A percentile compares a stretch with the other conserved stretches of the same genome.
These are phyloP conservation scores for Agrenia bidenticulata DNA, from an alignment of 2,888 invertebrate species.

Conservation along the genomic window DNA sequence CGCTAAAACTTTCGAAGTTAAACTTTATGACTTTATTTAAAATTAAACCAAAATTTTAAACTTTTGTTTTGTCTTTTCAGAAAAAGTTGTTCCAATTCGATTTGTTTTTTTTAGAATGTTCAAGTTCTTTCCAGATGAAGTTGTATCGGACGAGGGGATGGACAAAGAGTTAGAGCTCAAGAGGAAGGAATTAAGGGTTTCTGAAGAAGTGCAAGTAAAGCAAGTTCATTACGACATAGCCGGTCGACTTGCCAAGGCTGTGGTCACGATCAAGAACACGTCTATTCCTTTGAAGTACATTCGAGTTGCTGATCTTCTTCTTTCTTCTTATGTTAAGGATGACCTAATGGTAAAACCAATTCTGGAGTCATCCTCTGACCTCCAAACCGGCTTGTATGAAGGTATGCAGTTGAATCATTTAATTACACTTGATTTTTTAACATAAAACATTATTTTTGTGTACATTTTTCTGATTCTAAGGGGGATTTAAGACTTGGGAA, in stretches of 20 bases:
- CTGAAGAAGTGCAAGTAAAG: constrained; percentile 12
- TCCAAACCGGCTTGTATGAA: constrained; percentile 49
- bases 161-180: too few relatives aligned
- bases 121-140: constrained; percentile 29
- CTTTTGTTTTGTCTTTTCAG: too few relatives aligned
- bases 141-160: not conserved
- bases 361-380: constrained; percentile 44
- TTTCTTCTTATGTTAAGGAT: constrained; percentile 21
- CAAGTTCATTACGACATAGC: constrained; percentile 20
- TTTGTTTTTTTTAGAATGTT: constrained; percentile 20
- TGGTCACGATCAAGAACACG: not conserved
- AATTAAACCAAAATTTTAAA: too few relatives aligned
- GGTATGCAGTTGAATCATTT: too few relatives aligned
- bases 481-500: constrained; percentile 95
- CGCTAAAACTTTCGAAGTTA: too few relatives aligned
- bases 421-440: not conserved
- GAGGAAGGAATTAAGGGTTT: not conserved
- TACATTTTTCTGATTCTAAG: constrained; percentile 59
- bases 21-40: too few relatives aligned
- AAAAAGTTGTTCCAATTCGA: not conserved
- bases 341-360: constrained; percentile 30
- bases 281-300: constrained; percentile 29
- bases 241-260: not conserved
- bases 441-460: not conserved
- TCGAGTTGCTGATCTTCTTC: constrained; percentile 22